These are phyloP conservation scores for Phengaris arion DNA, from an alignment of 2,888 invertebrate species.

Conservation along the genomic window DNA sequence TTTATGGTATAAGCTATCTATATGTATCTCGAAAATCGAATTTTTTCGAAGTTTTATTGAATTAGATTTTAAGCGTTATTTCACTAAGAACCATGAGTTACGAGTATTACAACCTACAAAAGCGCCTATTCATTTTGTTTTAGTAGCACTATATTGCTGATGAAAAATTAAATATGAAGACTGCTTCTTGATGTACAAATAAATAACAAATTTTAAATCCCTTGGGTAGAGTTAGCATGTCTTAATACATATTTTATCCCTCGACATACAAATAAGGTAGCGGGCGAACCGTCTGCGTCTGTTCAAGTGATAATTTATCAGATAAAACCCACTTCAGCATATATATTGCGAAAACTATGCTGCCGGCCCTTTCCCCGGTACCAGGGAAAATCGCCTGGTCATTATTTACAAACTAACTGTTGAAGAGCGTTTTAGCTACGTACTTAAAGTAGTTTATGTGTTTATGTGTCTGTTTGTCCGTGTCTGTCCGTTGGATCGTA, in stretches of 20 bases:
- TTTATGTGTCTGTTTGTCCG: too few relatives aligned
- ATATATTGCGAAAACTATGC: slow-evolving; percentile 36
- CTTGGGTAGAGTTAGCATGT: slow-evolving; percentile 35
- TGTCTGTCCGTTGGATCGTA: too few relatives aligned
- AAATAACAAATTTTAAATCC: slow-evolving; percentile 8
- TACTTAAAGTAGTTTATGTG: too few relatives aligned
- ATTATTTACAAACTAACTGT: slow-evolving; percentile 8
- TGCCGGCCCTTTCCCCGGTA: slow-evolving; percentile 31
- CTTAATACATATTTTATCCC: slow-evolving; percentile 36
- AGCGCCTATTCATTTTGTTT: too few relatives aligned
- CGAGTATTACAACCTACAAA: too few relatives aligned
- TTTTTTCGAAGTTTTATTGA: too few relatives aligned
- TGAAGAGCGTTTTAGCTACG: neutral
- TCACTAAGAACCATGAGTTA: too few relatives aligned
- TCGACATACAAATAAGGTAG: slow-evolving; percentile 37
- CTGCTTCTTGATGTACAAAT: neutral
- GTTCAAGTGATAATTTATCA: slow-evolving; percentile 39
- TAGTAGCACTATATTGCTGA: too few relatives aligned
- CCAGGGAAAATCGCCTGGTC: neutral
- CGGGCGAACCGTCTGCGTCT: slow-evolving; percentile 35
- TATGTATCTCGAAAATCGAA: neutral
- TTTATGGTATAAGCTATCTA: neutral
- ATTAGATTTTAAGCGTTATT: too few relatives aligned
- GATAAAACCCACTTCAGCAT: slow-evolving; percentile 36
- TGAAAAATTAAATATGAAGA: neutral